Base-by-base conservation (phyloP, 2,888 invertebrate species). In the Rhimphoctona megacephalus region DNA sequence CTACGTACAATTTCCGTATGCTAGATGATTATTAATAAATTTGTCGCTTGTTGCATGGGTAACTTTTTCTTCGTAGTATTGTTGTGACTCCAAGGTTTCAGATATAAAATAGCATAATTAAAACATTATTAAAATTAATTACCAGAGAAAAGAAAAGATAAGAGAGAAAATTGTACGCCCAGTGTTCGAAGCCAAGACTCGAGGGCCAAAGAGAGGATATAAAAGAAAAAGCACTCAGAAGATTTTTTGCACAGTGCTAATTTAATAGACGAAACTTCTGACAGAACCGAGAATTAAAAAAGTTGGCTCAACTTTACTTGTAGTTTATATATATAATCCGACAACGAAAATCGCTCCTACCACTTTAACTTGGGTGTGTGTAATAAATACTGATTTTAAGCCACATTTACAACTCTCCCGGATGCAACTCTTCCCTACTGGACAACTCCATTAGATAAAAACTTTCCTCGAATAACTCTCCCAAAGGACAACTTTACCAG, bases 191-290 rank as follows among this genome's bases (percentile, higher is more conserved):
- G 72, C 30, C 39, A 25, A 49, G 43, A 49, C 30, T 52, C 52
- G 39, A 39, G 52, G 66, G 33, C 46, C 46, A 25, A 67, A 30
- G 67, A 46, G 78, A 78, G 52, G n/a, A 49, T 57, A 5, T 22
- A 52, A 30, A 30, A 33, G 36, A 43, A 76, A 81, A 43, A 61
- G 52, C 43, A 57, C 73, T 74, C 74, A 52, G 78, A 73, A 78
- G 69, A 70, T 85, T 78, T 72, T 67, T 79, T 72, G 36, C n/a
- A 33, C 69, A 33, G 66, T 82, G 69, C 73, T 82, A 79, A 82
- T 82, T 82, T 70, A 82, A 82, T 79, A 70, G 61, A 74, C 81
- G 46, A 54, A 85, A 85, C 61, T 85, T 85, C 73, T 19, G 66
- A 30, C 57, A 39, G 74, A 76, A 76, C 30, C 57, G 69, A 30